Conservation (phyloP, 2,888 invertebrate species). For the Ctenicera cuprea region DNA sequence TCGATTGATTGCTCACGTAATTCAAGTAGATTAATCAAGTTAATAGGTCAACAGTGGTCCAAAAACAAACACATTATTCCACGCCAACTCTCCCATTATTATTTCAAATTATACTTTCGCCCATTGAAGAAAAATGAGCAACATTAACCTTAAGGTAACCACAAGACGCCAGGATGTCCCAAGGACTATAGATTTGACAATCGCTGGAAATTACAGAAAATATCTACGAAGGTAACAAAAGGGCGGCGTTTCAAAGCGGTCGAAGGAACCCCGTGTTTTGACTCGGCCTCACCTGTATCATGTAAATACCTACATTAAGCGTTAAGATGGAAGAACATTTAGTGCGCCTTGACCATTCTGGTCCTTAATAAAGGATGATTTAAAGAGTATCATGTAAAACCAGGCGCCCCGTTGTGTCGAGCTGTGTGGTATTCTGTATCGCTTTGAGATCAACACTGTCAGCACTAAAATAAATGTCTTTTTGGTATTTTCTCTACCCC, state of each 20-base stretch:
- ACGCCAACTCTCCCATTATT: slow-evolving; percentile 28
- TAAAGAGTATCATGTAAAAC: slow-evolving; percentile 56
- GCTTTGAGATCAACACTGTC: slow-evolving; percentile 69
- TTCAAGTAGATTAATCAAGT: slow-evolving; percentile 13
- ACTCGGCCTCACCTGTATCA: slow-evolving; percentile 71
- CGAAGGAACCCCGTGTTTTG: slow-evolving; percentile 67
- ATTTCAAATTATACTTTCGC: slow-evolving; percentile 29
- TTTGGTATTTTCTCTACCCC: slow-evolving; percentile 63
- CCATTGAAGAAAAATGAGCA: slow-evolving; percentile 35
- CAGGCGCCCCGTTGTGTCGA: slow-evolving; percentile 67
- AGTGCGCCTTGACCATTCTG: slow-evolving; percentile 58
- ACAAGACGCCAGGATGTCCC: slow-evolving; percentile 54
- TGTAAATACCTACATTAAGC: slow-evolving; percentile 71
- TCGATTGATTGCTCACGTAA: slow-evolving; percentile 9
- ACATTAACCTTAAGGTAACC: slow-evolving; percentile 47
- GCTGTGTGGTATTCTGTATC: slow-evolving; percentile 71
- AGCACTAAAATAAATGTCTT: slow-evolving; percentile 71
- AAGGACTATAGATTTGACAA: slow-evolving; percentile 52
- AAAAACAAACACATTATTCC: slow-evolving; percentile 7
- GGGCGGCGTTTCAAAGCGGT: slow-evolving; percentile 62
- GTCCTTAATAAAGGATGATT: slow-evolving; percentile 56
- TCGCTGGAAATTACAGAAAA: slow-evolving; percentile 64
- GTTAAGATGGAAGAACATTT: slow-evolving; percentile 67
- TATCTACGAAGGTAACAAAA: slow-evolving; percentile 64
- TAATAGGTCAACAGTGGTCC: slow-evolving; percentile 11